Percentiles rank a stretch among this genome's conserved stretches.
These are phyloP conservation scores for Nasonia oneida DNA, from an alignment of 2,888 invertebrate genomes.

Conservation along the genomic window DNA sequence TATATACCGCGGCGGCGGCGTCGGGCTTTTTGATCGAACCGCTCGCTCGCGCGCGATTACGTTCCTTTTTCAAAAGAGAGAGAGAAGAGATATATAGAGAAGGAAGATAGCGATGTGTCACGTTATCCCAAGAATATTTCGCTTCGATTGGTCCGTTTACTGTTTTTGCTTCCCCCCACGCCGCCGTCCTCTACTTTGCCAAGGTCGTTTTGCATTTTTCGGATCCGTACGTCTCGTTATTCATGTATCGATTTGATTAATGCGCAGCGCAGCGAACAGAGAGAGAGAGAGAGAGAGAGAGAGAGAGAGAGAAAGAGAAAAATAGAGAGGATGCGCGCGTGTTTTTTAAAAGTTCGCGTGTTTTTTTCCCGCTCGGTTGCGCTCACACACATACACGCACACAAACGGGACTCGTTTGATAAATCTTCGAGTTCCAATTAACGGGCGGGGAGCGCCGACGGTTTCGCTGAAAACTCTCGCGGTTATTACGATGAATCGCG, in stretches of 20 bases:
- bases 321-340: constrained; percentile 25
- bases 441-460: background rate
- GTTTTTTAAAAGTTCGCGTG: constrained; percentile 25
- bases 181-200: background rate
- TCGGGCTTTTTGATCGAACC: constrained; percentile 58
- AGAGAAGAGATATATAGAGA: constrained; percentile 14
- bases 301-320: background rate
- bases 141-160: constrained; percentile 38
- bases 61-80: constrained; percentile 41
- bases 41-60: constrained; percentile 47
- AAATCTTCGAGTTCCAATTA: constrained; percentile 33
- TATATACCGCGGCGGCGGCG: background rate
- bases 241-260: constrained; percentile 60
- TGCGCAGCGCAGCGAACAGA: background rate
- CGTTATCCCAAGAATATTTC: constrained; percentile 59
- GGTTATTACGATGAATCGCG: constrained; percentile 10
- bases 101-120: constrained; percentile 50
- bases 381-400: too few species aligned
- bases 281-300: too few species aligned
- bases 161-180: background rate
- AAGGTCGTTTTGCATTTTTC: constrained; percentile 59
- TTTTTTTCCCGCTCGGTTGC: constrained; percentile 21
- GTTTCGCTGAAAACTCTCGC: constrained; percentile 35
- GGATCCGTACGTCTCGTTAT: constrained; percentile 56
- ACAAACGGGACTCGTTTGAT: constrained; percentile 18